These are phyloP conservation scores for Sebastiscus albofasciatus DNA, from an alignment of 2,797 vertebrate genomes.

Conservation along the genomic window DNA sequence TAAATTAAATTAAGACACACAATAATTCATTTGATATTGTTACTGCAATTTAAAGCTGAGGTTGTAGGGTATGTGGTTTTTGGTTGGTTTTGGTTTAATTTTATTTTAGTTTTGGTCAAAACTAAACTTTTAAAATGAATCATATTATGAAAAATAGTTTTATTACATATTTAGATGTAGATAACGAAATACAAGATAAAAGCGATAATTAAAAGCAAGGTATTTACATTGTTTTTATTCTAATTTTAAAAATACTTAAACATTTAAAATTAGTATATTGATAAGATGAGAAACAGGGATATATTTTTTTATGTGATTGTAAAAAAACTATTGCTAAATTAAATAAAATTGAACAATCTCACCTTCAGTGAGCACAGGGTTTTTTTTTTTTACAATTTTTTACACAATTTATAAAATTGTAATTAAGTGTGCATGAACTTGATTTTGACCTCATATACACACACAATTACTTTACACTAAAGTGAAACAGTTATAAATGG, in stretches of 20 bases:
- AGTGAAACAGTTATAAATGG: background rate
- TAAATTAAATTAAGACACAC: background rate
- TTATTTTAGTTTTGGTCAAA: background rate
- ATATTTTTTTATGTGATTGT: background rate
- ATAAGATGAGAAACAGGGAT: background rate
- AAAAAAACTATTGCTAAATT: background rate
- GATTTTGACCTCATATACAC: background rate
- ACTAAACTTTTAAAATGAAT: background rate
- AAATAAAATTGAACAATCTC: background rate
- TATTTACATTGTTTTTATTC: background rate
- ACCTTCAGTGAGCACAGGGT: background rate
- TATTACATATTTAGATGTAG: background rate
- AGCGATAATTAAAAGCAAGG: background rate
- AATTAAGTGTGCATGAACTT: slow-evolving; percentile 1
- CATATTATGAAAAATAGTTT: background rate
- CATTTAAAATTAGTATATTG: background rate
- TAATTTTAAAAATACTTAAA: background rate
- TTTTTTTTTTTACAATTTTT: no score
- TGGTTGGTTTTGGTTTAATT: background rate
- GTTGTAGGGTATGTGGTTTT: background rate
- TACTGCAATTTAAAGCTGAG: background rate
- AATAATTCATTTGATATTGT: background rate
- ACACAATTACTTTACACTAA: background rate
- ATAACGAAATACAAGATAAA: background rate
- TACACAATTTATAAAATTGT: background rate